These are phyloP conservation scores for Ellobius talpinus DNA, from an alignment of 2,113 vertebrate species.

Conservation along the genomic window DNA sequence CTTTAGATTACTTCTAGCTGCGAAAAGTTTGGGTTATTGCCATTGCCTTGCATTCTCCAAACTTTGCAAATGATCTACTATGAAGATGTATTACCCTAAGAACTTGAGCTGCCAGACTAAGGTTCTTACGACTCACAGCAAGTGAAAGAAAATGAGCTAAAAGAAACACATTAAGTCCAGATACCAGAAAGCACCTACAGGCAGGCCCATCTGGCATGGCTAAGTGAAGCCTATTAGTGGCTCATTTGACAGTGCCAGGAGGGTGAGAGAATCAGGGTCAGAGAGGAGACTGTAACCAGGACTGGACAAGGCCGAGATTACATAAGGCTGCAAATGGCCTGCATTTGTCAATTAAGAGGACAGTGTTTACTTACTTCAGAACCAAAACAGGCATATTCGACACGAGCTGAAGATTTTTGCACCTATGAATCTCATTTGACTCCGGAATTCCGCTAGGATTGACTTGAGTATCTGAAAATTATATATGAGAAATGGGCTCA, in stretches of 20 bases:
- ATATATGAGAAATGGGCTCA: neutral
- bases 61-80: neutral
- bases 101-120: neutral
- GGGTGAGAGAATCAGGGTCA: neutral
- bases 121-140: conserved; percentile 5
- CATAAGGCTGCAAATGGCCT: neutral
- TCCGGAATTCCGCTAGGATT: neutral
- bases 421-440: neutral
- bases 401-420: neutral
- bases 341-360: neutral
- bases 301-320: neutral
- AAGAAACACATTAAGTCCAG: neutral
- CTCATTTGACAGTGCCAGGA: neutral
- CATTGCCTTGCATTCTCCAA: neutral
- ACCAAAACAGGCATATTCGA: neutral
- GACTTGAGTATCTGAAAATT: neutral
- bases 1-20: neutral
- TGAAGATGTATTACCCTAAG: neutral
- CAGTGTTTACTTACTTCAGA: neutral
- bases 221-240: neutral
- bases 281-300: neutral
- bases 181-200: neutral
- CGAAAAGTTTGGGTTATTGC: neutral
- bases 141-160: conserved; percentile 17
- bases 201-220: neutral